Evolutionary conservation across 2,888 invertebrate genomes (phyloP).

Genomic region (Lithophane semibrunnea): DNA sequence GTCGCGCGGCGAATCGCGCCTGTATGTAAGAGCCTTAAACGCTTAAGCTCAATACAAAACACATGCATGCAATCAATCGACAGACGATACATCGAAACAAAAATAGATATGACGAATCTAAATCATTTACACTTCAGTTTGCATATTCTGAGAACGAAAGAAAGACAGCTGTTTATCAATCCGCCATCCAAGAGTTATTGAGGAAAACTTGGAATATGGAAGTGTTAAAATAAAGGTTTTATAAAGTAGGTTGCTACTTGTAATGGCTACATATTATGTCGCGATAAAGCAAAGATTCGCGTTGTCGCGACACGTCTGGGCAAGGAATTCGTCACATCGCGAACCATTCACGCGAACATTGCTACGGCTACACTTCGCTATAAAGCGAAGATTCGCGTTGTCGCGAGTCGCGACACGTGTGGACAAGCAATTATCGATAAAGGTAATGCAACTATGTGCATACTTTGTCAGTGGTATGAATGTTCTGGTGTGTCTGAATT

Average conservation of each 20-base stretch:
- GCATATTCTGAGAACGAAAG: conserved; percentile 37
- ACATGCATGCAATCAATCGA: conserved; percentile 1
- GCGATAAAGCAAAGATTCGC: too few relatives aligned
- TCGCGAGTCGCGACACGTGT: too few relatives aligned
- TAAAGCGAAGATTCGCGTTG: too few relatives aligned
- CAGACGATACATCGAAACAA: conserved; percentile 12
- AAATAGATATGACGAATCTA: conserved; percentile 53
- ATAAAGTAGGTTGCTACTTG: neutral
- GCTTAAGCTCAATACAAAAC: neutral
- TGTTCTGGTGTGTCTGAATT: neutral
- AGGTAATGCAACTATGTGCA: conserved; percentile 1
- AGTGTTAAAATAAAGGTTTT: neutral
- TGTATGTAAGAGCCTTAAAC: too few relatives aligned
- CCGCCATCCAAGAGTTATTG: conserved; percentile 28
- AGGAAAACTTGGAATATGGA: conserved; percentile 37
- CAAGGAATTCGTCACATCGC: too few relatives aligned
- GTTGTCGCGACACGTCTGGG: too few relatives aligned
- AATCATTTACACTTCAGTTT: conserved; percentile 38
- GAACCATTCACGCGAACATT: too few relatives aligned
- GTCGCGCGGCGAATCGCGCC: too few relatives aligned
- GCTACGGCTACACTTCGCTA: too few relatives aligned
- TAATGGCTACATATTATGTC: too few relatives aligned
- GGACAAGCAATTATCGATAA: conserved; percentile 25
- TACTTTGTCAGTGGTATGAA: conserved; percentile 14
- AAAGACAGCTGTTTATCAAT: conserved; percentile 47